Conservation (phyloP, 2,888 invertebrate species). For the Drosophila leonis region DNA sequence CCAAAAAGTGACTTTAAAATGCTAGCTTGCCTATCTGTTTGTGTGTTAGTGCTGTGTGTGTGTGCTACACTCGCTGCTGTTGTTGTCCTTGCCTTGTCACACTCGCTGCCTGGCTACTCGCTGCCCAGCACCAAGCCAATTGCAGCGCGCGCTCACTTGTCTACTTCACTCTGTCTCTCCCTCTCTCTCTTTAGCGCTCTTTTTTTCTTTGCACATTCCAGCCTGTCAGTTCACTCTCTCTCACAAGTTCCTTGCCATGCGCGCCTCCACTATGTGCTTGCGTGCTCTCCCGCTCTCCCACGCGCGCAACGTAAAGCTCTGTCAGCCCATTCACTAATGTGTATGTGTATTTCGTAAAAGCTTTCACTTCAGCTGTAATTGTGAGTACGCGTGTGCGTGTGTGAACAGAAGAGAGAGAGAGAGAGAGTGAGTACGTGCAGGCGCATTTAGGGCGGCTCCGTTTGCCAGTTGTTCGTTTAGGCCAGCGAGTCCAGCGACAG, state of each 20-base stretch:
- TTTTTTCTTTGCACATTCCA: constrained; percentile 38
- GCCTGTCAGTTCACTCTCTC: constrained; percentile 6
- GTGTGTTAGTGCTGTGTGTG: neutral
- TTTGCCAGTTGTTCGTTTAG: constrained; percentile 35
- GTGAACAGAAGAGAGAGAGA: neutral
- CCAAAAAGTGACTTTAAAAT: constrained; percentile 43
- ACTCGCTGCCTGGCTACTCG: constrained; percentile 42
- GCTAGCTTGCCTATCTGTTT: neutral
- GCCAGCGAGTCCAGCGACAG: constrained; percentile 53
- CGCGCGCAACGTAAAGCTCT: constrained; percentile 35
- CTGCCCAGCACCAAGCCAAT: constrained; percentile 31
- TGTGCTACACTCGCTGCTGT: constrained; percentile 32
- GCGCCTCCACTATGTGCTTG: constrained; percentile 13
- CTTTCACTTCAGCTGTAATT: constrained; percentile 40
- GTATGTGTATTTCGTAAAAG: constrained; percentile 50
- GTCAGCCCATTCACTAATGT: constrained; percentile 51
- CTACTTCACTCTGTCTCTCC: neutral
- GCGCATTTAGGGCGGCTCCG: constrained; percentile 66
- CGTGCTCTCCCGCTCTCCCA: constrained; percentile 19
- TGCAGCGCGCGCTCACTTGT: constrained; percentile 16
- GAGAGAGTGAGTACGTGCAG: constrained; percentile 13
- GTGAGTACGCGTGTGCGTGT: neutral
- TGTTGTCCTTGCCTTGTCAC: constrained; percentile 46
- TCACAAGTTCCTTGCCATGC: constrained; percentile 31
- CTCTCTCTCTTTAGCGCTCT: constrained; percentile 11